Base-by-base conservation (phyloP, 1,140 invertebrate genomes). In the Batillaria attramentaria region DNA sequence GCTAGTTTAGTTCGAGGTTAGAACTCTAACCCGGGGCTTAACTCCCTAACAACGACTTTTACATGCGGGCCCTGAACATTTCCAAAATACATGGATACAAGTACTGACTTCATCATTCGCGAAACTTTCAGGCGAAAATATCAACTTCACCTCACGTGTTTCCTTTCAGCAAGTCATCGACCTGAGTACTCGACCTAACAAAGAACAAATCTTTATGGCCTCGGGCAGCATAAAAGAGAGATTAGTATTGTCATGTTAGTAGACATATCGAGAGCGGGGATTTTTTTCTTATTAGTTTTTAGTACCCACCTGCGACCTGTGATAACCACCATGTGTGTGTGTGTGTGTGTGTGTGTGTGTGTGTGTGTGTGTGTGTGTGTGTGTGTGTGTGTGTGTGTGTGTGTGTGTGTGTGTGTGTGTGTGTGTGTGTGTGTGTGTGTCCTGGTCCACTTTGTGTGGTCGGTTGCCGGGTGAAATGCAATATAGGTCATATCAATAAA, bases 301-400 rank as follows among this genome's bases (percentile, higher is more conserved):
- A 24, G 46, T 13, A 24, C 10, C 46, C 24, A 24, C 46, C 46
- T 50, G 46, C 46, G 10, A 13, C 46, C 24, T 50, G 24, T 24
- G 24, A 50, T 50, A 24, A 13, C 24, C 46, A 50, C 10, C 10
- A 24, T 50, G 10, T 50, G 24, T 50, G 46, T 24, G 10, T 50
- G 10, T 50, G 46, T 50, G 46, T 50, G 46, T 50, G 46, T 50
- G 46, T 50, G 57, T 28, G 57, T 28, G 13, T 28, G n/a, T 6
- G 8, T 5, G 57, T 62, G 57, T 28, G 57, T 76, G 57, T 76
- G 33, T 76, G 57, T 60, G 39, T 76, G 28, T 60, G 57, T 60
- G 39, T 50, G 33, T 60, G 39, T 60, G 57, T 76, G 39, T 37
- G 39, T 76, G 35, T 60, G 37, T 76, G 24, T 76, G 57, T 50